Evolutionary conservation across 2,888 invertebrate genomes (phyloP).

Genomic region (Folsomia manolachei): DNA sequence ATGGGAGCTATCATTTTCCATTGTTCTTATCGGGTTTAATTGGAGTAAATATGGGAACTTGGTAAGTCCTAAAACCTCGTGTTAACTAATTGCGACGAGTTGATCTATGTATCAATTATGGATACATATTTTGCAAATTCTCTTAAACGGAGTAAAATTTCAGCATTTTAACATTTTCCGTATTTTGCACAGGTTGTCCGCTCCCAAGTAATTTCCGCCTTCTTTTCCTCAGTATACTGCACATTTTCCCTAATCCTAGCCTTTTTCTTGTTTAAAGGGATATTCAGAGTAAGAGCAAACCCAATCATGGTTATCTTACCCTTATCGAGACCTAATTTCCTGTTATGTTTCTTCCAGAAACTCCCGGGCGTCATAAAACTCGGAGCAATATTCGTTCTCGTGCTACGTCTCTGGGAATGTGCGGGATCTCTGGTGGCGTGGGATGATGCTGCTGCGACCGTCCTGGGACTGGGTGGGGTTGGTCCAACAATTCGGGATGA

Average conservation of each 20-base stretch:
- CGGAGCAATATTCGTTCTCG: constrained; percentile 30
- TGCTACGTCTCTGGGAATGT: constrained; percentile 26
- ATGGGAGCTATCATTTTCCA: constrained; percentile 27
- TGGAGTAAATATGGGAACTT: constrained; percentile 31
- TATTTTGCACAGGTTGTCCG: constrained; percentile 24
- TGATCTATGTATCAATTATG: too few species aligned
- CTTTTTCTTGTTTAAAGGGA: constrained; percentile 30
- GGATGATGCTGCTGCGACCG: constrained; percentile 13
- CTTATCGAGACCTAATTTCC: background rate
- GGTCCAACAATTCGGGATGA: constrained; percentile 15
- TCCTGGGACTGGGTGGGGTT: background rate
- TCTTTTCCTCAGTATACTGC: constrained; percentile 27
- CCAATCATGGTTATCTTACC: too few species aligned
- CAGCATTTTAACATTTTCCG: background rate
- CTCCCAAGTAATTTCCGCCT: constrained; percentile 26
- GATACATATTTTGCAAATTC: too few species aligned
- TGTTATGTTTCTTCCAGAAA: constrained; percentile 17
- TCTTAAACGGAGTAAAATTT: too few species aligned
- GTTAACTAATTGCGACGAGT: background rate
- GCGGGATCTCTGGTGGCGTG: constrained; percentile 28
- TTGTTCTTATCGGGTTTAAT: constrained; percentile 26
- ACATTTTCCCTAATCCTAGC: constrained; percentile 33
- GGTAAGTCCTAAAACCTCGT: background rate
- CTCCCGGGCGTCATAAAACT: constrained; percentile 28
- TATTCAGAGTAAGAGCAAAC: constrained; percentile 22